A percentile compares a stretch with the other conserved stretches of the same genome.
Evolutionary conservation across 2,113 vertebrate species (phyloP).

Genomic region (Nothocercus nigrocapillus): DNA sequence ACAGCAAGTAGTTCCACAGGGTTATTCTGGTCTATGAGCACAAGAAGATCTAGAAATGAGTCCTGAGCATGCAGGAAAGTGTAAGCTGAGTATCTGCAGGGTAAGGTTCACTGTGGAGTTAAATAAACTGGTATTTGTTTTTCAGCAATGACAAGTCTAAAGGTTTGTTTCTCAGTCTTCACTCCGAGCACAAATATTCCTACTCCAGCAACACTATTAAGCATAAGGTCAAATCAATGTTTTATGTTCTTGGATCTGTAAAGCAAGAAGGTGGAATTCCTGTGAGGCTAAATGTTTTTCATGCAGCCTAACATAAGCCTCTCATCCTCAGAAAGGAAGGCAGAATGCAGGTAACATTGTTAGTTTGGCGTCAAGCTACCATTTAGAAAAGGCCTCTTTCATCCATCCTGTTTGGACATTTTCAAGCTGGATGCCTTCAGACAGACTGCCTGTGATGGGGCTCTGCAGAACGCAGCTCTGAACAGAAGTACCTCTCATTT

Average conservation of each 20-base stretch:
- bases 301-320: neutral
- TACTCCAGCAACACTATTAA: neutral
- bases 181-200: neutral
- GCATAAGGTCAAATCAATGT: neutral
- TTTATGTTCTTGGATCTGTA: neutral
- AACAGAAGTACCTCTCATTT: neutral
- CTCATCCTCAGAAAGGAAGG: neutral
- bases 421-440: neutral
- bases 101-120: neutral
- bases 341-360: neutral
- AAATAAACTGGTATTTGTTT: neutral
- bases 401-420: neutral
- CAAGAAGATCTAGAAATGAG: neutral
- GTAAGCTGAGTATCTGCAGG: neutral
- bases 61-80: neutral
- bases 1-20: neutral
- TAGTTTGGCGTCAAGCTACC: neutral
- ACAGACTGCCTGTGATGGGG: neutral
- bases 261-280: neutral
- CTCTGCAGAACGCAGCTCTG: neutral
- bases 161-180: neutral
- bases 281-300: neutral
- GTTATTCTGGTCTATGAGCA: neutral
- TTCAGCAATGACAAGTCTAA: neutral
- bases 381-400: neutral